Conservation (phyloP, 2,888 invertebrate species). For the Horisme vitalbata region DNA sequence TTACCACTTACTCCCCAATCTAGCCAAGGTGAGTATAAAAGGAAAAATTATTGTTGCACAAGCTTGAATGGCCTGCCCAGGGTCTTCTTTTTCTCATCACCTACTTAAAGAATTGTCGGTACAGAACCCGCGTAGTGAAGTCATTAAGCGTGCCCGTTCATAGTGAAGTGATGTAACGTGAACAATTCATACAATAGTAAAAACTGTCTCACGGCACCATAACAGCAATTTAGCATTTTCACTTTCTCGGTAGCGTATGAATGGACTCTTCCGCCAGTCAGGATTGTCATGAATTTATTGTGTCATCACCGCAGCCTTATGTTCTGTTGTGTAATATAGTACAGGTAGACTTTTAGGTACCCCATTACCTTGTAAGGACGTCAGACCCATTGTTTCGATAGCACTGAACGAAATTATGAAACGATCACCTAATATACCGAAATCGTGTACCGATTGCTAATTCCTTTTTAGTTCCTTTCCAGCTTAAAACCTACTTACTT, state of each 20-base stretch:
- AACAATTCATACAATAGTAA: conserved; percentile 53
- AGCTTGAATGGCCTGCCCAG: neutral
- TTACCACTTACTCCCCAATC: too few species aligned
- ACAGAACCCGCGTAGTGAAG: conserved; percentile 28
- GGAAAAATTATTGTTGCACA: neutral
- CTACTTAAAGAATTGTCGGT: conserved; percentile 20
- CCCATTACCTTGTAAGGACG: conserved; percentile 21
- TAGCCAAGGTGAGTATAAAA: too few species aligned
- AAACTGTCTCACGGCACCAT: conserved; percentile 67
- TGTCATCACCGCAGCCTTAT: conserved; percentile 26
- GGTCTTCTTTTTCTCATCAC: conserved; percentile 4
- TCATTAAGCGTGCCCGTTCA: conserved; percentile 32
- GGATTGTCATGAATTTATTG: conserved; percentile 39
- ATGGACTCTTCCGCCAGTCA: conserved; percentile 52
- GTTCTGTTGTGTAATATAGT: conserved; percentile 20
- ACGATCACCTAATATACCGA: conserved; percentile 5
- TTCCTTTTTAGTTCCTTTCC: too few species aligned
- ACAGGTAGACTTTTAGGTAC: too few species aligned
- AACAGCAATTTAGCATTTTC: conserved; percentile 64
- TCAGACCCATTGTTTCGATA: conserved; percentile 24
- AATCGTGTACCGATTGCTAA: conserved; percentile 18
- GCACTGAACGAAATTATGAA: conserved; percentile 17
- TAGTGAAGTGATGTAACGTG: conserved; percentile 45
- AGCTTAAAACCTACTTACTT: too few species aligned
- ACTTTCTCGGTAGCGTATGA: conserved; percentile 57